phyloP scores from a whole-genome alignment of 1,140 invertebrate species.

The Drosophila kepulauana region DNA sequence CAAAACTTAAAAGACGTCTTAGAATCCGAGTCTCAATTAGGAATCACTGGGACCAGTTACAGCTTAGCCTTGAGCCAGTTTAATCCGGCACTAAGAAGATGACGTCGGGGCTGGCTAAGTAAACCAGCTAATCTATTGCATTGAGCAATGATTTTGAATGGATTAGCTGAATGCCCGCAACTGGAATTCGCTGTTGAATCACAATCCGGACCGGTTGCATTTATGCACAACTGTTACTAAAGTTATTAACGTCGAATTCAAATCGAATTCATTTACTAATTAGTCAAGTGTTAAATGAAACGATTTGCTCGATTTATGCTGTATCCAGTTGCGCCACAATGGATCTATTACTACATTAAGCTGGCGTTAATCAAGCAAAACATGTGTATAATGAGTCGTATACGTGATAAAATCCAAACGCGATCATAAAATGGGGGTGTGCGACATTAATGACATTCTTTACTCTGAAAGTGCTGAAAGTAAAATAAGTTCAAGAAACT shows the following conservation, averaged over 20 bases:
- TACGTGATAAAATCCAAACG: not conserved
- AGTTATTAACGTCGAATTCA: slow-evolving; percentile 64
- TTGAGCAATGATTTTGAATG: slow-evolving; percentile 43
- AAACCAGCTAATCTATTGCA: slow-evolving; percentile 37
- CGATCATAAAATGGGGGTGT: not conserved
- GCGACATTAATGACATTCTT: not conserved
- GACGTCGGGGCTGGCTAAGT: slow-evolving; percentile 41
- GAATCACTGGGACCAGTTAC: slow-evolving; percentile 58
- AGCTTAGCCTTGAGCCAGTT: slow-evolving; percentile 63
- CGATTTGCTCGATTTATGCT: slow-evolving; percentile 49
- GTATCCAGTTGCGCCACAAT: slow-evolving; percentile 19
- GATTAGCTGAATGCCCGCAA: slow-evolving; percentile 26
- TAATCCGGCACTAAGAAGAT: slow-evolving; percentile 55
- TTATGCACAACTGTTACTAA: slow-evolving; percentile 59
- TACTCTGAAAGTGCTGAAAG: not conserved
- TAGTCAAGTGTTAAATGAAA: slow-evolving; percentile 45
- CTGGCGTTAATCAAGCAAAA: slow-evolving; percentile 11
- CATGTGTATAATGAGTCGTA: slow-evolving; percentile 12
- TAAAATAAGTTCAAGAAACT: not conserved
- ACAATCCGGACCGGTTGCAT: slow-evolving; percentile 31
- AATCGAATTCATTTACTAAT: slow-evolving; percentile 66
- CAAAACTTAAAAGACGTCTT: slow-evolving; percentile 46
- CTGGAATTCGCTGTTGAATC: slow-evolving; percentile 23
- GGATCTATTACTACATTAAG: slow-evolving; percentile 9
- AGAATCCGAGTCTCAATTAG: slow-evolving; percentile 50